A percentile compares a stretch with the other conserved stretches of the same genome.
These are phyloP conservation scores for Mallateleia sp. DNA, from an alignment of 2,888 invertebrate genomes.

Conservation along the genomic window DNA sequence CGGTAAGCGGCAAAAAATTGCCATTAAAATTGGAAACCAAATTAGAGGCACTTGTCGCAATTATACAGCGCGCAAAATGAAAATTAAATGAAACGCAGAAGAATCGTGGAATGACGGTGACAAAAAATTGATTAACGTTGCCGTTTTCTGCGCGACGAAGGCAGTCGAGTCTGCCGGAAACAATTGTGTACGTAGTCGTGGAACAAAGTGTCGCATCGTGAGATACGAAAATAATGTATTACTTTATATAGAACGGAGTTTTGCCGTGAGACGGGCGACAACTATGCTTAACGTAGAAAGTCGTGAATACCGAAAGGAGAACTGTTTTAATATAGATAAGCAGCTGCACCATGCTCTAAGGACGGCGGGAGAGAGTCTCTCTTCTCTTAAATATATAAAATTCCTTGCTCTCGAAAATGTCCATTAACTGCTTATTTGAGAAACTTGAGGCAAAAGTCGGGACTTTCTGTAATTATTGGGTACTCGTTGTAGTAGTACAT, in stretches of 20 bases:
- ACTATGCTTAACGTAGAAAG: conserved; percentile 76
- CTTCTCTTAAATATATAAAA: conserved; percentile 74
- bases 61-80: too few species aligned
- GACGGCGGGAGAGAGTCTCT: conserved; percentile 70
- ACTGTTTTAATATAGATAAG: conserved; percentile 74
- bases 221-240: conserved; percentile 53
- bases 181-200: conserved; percentile 31
- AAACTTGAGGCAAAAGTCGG: conserved; percentile 57
- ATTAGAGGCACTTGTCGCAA: too few species aligned
- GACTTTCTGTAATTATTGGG: conserved; percentile 74
- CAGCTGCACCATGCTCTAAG: conserved; percentile 45
- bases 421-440: conserved; percentile 59
- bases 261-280: conserved; percentile 49
- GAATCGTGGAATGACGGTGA: too few species aligned
- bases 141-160: not conserved
- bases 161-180: not conserved
- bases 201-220: conserved; percentile 42
- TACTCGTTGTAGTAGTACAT: conserved; percentile 51
- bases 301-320: conserved; percentile 73
- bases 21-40: not conserved
- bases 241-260: conserved; percentile 60
- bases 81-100: too few species aligned
- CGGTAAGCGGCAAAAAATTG: conserved; percentile 63
- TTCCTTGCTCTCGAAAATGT: conserved; percentile 67
- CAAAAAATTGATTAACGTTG: not conserved